A percentile compares a stretch with the other conserved stretches of the same genome.
These are phyloP conservation scores for Melanchra persicariae DNA, from an alignment of 2,888 invertebrate genomes.

Conservation along the genomic window DNA sequence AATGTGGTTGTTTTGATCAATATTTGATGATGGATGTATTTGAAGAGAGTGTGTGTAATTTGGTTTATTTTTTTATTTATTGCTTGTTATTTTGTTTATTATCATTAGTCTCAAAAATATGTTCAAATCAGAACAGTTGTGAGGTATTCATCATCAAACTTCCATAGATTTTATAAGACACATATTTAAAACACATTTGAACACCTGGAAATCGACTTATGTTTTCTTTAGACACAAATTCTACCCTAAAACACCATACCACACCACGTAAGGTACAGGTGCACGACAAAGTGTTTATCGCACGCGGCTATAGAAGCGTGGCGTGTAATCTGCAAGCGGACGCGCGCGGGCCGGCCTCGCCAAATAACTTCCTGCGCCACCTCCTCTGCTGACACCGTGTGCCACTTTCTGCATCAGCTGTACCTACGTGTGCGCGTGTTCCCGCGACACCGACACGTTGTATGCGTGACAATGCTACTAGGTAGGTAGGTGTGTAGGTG, in stretches of 20 bases:
- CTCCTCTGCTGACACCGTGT: conserved; percentile 63
- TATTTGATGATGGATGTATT: conserved; percentile 19
- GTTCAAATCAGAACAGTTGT: too few species aligned
- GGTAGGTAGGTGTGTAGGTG: background rate
- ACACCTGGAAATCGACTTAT: background rate
- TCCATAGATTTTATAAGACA: background rate
- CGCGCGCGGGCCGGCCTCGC: conserved; percentile 70
- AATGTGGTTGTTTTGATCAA: conserved; percentile 35
- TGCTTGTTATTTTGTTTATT: background rate
- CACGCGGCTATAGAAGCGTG: conserved; percentile 32
- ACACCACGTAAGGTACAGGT: conserved; percentile 19
- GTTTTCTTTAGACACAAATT: background rate
- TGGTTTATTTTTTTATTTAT: too few species aligned
- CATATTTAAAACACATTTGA: background rate
- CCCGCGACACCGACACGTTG: conserved; percentile 9
- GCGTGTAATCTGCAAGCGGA: conserved; percentile 78
- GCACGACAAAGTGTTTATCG: conserved; percentile 60
- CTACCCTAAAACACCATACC: background rate
- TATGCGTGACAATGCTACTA: conserved; percentile 20
- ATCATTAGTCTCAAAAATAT: background rate
- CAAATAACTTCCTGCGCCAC: conserved; percentile 83
- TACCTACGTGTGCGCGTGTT: conserved; percentile 32
- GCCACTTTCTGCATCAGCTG: conserved; percentile 68
- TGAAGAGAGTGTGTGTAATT: too few species aligned
- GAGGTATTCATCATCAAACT: background rate